Evolutionary conservation across 2,888 invertebrate genomes (phyloP).

Genomic region (Portevinia maculata): DNA sequence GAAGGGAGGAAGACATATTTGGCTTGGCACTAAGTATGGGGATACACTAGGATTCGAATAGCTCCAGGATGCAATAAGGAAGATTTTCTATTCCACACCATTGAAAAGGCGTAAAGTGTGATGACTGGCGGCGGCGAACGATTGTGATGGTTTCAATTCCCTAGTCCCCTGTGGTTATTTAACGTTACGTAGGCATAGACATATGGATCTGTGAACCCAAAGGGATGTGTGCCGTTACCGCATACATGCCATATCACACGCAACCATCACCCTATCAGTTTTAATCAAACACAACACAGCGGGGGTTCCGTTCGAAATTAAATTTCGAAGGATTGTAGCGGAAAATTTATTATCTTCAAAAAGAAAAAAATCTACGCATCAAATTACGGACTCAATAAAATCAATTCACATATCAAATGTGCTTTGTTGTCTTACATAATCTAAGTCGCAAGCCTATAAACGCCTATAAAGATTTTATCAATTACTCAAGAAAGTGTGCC

Average conservation of each 20-base stretch:
- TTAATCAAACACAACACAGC: constrained; percentile 15
- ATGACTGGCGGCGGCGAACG: constrained; percentile 18
- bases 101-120: constrained; percentile 41
- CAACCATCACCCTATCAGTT: constrained; percentile 16
- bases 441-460: neutral
- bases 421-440: constrained; percentile 1
- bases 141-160: constrained; percentile 34
- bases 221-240: constrained; percentile 25
- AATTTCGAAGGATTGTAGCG: constrained; percentile 25
- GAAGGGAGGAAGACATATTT: constrained; percentile 7
- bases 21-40: neutral
- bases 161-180: constrained; percentile 43
- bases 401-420: constrained; percentile 17
- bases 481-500: neutral
- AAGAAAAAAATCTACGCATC: neutral
- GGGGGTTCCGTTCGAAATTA: constrained; percentile 34
- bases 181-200: constrained; percentile 17
- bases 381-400: constrained; percentile 8
- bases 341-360: constrained; percentile 29
- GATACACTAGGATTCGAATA: constrained; percentile 9
- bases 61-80: constrained; percentile 55
- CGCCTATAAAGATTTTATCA: constrained; percentile 56
- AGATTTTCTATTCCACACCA: constrained; percentile 13
- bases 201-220: neutral
- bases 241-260: constrained; percentile 14